These are phyloP conservation scores for Cinara cedri DNA, from an alignment of 2,888 invertebrate genomes.

Conservation along the genomic window DNA sequence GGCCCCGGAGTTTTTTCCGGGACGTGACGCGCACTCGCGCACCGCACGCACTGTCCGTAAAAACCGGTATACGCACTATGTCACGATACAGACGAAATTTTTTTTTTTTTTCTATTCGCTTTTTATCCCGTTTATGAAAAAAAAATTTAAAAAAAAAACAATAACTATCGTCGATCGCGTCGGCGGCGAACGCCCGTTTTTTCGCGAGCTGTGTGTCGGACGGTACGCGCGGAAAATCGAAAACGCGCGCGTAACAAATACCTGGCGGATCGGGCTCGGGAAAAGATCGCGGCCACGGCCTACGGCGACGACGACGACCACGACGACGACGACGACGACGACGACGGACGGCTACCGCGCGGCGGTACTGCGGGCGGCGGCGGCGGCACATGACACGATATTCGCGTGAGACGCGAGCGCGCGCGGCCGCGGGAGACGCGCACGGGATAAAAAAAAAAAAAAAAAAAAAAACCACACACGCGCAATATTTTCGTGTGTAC, in stretches of 20 bases:
- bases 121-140: no score
- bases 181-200: no score
- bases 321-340: not conserved
- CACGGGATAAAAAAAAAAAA: no score
- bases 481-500: slow-evolving; percentile 38
- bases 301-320: not conserved
- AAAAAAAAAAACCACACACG: not conserved
- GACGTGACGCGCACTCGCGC: not conserved
- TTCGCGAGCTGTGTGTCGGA: no score
- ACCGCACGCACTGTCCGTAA: not conserved
- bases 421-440: slow-evolving; percentile 9
- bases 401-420: slow-evolving; percentile 30
- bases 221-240: no score
- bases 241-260: not conserved
- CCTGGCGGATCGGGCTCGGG: not conserved
- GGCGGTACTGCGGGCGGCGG: slow-evolving; percentile 27
- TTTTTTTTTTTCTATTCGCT: no score
- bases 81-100: no score
- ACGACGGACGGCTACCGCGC: slow-evolving; percentile 16
- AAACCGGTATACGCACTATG: no score
- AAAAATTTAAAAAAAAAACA: no score
- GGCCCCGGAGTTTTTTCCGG: slow-evolving; percentile 17
- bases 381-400: slow-evolving; percentile 39
- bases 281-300: not conserved
- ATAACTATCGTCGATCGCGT: no score